Conservation (phyloP, 2,888 invertebrate genomes). For the Troides oblongomaculatus region DNA sequence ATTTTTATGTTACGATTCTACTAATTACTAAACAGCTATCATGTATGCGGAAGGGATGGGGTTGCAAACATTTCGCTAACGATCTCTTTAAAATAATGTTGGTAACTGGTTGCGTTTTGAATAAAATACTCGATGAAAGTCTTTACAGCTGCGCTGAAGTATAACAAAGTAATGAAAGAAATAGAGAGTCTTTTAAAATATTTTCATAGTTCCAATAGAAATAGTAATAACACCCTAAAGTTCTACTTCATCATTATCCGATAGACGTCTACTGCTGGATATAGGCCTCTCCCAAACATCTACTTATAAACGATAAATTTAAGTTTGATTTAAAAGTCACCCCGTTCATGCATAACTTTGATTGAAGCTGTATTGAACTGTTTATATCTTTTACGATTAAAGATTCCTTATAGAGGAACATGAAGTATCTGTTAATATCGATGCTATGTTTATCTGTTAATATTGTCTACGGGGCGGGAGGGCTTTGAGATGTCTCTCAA, state of each 20-base stretch:
- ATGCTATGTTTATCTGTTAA: slow-evolving; percentile 15
- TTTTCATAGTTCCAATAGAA: no score
- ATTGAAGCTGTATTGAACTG: neutral
- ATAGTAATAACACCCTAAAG: no score
- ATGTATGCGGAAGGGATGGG: slow-evolving; percentile 7
- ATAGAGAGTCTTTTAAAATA: neutral
- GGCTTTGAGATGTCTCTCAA: slow-evolving; percentile 19
- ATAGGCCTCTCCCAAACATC: no score
- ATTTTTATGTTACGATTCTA: no score
- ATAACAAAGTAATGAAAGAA: slow-evolving; percentile 1
- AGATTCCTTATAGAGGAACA: neutral
- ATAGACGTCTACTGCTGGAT: no score
- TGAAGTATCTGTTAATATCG: neutral
- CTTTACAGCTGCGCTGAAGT: slow-evolving; percentile 14
- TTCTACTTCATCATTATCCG: no score
- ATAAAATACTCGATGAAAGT: slow-evolving; percentile 23
- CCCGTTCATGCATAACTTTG: no score
- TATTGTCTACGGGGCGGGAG: slow-evolving; percentile 10
- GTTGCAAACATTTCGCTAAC: slow-evolving; percentile 14
- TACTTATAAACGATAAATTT: neutral
- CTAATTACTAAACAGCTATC: neutral
- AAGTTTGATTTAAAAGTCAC: neutral
- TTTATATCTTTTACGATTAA: neutral
- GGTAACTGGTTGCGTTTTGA: slow-evolving; percentile 13
- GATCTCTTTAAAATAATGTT: neutral